Percentiles rank a stretch among this genome's conserved stretches.
Evolutionary conservation across 2,113 vertebrate species (phyloP).

Genomic region (Cinclus mexicanus): DNA sequence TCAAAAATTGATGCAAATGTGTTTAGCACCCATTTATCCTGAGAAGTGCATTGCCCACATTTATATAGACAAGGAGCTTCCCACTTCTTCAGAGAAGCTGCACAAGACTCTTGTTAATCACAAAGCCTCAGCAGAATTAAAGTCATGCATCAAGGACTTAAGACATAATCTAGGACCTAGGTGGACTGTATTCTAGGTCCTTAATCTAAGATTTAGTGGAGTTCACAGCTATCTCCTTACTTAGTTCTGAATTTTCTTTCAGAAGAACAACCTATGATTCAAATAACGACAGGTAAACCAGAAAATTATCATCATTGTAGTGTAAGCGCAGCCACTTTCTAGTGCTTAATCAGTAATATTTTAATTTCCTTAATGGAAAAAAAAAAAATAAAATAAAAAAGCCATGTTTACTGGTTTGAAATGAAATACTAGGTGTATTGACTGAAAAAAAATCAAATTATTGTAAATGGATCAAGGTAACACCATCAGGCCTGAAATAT

Average conservation of each 20-base stretch:
- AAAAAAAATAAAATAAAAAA: background rate
- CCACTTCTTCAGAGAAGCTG: background rate
- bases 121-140: background rate
- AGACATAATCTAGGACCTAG: background rate
- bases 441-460: background rate
- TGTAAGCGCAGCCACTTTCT: background rate
- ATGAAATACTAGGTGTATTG: background rate
- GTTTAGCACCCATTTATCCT: background rate
- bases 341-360: background rate
- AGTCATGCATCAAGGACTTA: background rate
- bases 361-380: background rate
- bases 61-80: background rate
- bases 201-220: background rate
- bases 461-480: rapidly evolving
- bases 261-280: background rate
- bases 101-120: background rate
- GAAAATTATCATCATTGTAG: background rate
- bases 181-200: background rate
- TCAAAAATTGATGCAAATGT: background rate
- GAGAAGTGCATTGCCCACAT: background rate
- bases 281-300: background rate
- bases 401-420: background rate
- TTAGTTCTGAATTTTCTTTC: background rate
- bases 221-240: background rate
- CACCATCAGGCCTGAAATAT: background rate